A percentile compares a stretch with the other conserved stretches of the same genome.
phyloP scores from a whole-genome alignment of 2,797 vertebrate genomes.

The Sitta carolinensis region DNA sequence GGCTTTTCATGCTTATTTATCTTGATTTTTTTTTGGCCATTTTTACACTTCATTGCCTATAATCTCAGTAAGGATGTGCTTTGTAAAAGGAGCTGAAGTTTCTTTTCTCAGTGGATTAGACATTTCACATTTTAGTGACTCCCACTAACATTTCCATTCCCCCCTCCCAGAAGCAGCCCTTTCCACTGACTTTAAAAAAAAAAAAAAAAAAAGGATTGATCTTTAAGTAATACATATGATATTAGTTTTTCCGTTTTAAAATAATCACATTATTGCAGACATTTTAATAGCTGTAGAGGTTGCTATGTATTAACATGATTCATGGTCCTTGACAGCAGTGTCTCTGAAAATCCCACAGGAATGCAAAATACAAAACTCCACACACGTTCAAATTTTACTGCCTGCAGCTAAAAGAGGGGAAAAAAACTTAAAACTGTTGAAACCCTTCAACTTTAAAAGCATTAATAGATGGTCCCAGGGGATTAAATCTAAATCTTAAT shows the following conservation, averaged over 20 bases:
- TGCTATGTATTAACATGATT: conserved; percentile 86
- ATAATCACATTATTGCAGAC: conserved; percentile 87
- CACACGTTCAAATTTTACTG: conserved; percentile 85
- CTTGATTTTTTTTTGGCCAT: conserved; percentile 42
- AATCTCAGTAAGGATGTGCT: conserved; percentile 52
- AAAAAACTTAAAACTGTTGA: conserved; percentile 83
- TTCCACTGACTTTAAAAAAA: conserved; percentile 64
- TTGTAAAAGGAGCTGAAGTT: conserved; percentile 67
- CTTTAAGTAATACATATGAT: conserved; percentile 82
- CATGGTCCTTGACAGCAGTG: conserved; percentile 85
- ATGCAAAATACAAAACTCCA: conserved; percentile 83
- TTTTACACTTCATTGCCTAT: conserved; percentile 59
- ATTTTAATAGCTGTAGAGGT: conserved; percentile 86
- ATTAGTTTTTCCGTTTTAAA: conserved; percentile 83
- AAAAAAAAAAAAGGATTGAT: conserved; percentile 68
- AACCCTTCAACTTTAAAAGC: conserved; percentile 88
- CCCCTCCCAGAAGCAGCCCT: conserved; percentile 43
- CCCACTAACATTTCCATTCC: conserved; percentile 53
- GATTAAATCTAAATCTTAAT: conserved; percentile 86
- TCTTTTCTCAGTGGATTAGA: conserved; percentile 59
- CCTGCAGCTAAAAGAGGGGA: conserved; percentile 83
- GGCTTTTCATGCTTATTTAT: conserved; percentile 71
- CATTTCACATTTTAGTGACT: conserved; percentile 66
- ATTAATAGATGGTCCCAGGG: conserved; percentile 82
- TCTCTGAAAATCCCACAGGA: conserved; percentile 84